Conservation (phyloP, 1,140 invertebrate genomes). For the Caenorhabditis latens region DNA sequence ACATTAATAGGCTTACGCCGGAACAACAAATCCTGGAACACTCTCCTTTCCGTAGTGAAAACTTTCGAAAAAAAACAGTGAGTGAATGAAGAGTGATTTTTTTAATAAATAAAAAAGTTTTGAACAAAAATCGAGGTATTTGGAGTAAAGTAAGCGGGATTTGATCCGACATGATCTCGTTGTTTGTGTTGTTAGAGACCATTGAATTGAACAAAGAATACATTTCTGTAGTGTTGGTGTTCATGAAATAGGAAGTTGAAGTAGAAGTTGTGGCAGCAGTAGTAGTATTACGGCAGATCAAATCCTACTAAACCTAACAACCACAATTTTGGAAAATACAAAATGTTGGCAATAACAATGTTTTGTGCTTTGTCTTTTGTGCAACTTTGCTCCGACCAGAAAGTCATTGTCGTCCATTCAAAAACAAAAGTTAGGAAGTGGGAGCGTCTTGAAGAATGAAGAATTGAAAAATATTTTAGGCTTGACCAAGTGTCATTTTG, state of each 20-base stretch:
- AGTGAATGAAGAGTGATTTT: neutral
- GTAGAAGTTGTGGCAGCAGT: neutral
- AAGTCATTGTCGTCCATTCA: too few species aligned
- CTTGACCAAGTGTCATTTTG: conserved; percentile 13
- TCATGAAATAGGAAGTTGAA: conserved; percentile 6
- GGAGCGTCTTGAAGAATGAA: too few species aligned
- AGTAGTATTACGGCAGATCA: neutral
- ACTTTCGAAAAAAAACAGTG: neutral
- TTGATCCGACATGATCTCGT: conserved; percentile 24
- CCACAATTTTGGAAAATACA: neutral
- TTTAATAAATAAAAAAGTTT: conserved; percentile 14
- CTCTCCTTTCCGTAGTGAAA: neutral
- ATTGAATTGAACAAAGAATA: conserved; percentile 28
- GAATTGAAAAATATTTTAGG: neutral
- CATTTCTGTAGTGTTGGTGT: conserved; percentile 1
- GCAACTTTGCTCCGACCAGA: too few species aligned
- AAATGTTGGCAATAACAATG: too few species aligned
- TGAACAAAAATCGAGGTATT: conserved; percentile 30
- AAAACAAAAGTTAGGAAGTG: neutral
- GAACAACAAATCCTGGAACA: conserved; percentile 36
- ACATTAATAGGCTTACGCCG: neutral
- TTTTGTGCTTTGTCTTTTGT: too few species aligned
- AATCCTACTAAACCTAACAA: neutral
- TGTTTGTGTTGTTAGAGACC: conserved; percentile 46
- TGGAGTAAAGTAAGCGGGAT: conserved; percentile 13